Evolutionary conservation across 2,888 invertebrate genomes (phyloP), one percentile per base, ranked within the genome.

Genomic region (Orthonychiurus folsomi): DNA sequence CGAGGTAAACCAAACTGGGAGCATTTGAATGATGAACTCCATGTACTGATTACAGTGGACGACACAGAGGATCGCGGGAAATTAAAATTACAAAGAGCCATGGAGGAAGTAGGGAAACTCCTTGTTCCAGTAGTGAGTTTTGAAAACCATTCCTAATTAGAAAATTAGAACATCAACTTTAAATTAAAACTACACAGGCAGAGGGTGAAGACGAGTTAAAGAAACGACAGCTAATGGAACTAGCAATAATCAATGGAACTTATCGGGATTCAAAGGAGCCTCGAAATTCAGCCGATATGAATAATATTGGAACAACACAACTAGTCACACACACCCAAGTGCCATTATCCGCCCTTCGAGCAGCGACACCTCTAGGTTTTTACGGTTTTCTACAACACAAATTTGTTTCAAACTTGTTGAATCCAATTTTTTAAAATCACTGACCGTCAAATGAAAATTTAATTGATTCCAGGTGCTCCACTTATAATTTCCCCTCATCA

Each of bases 1-100:
- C 86, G 96, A 78, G 99, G 99, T 73, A 99, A 99, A 81, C 95
- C 97, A 70, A 99, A 99, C 82, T 99, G 99, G 99, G 99, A 99
- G 79, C 99, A 99, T 78, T 82, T 99, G 77, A 94, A 93, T 74
- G 99, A 99, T 78, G 97, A 99, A 76, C 84, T 99, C 63, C 99
- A 99, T 80, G 97, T 99, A 68, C 82, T 99, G 73, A 88, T 99
- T 75, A 97, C 96, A 73, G 97, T 97, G 27, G 99, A 99, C 81
- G 99, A 99, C 79, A 93, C 96, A 69, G 91, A 94, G 78, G 96
- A 97, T 80, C 84, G 99, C 76, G 94, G 95, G 70, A 89, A 90
- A 78, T 81, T 96, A 69, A 97, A 99, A 81, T 83, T 99, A 75
- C 86, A 88, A 75, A 86, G 95, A 75, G 99, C 99, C 56, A 92